A percentile compares a stretch with the other conserved stretches of the same genome.
phyloP scores from a whole-genome alignment of 2,797 vertebrate species.

The Thunnus albacares region DNA sequence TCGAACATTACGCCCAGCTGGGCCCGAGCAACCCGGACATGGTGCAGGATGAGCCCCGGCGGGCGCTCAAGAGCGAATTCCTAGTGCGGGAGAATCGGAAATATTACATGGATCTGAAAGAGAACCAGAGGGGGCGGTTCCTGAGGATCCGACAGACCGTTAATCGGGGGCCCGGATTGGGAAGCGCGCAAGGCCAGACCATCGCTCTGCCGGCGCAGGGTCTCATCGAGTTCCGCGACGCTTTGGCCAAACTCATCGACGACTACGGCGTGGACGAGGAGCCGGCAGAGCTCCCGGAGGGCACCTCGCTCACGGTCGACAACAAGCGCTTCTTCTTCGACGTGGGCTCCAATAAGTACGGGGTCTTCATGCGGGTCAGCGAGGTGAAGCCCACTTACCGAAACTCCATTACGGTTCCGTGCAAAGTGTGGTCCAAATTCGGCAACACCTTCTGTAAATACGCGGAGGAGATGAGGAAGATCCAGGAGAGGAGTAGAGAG shows the following conservation, averaged over 20 bases:
- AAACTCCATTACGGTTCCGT: constrained; percentile 98
- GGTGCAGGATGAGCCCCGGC: constrained; percentile 95
- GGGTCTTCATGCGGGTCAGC: constrained; percentile 98
- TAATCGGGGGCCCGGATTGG: constrained; percentile 96
- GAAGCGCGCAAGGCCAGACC: constrained; percentile 97
- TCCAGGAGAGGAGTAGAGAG: constrained; percentile 97
- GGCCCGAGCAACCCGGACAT: constrained; percentile 96
- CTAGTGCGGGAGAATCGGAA: constrained; percentile 98
- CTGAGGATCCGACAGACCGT: constrained; percentile 98
- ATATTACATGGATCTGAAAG: constrained; percentile 99
- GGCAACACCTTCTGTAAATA: constrained; percentile 98
- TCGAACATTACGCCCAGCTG: constrained; percentile 98
- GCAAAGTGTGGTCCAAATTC: constrained; percentile 99
- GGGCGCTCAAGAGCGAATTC: constrained; percentile 97
- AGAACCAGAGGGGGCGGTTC: constrained; percentile 99
- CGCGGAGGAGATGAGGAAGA: constrained; percentile 99
- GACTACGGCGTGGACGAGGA: constrained; percentile 98
- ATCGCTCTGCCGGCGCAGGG: constrained; percentile 98
- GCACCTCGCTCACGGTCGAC: constrained; percentile 98
- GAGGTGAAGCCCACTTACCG: constrained; percentile 99
- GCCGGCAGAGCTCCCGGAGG: constrained; percentile 97
- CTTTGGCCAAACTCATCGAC: constrained; percentile 98
- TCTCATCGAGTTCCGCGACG: constrained; percentile 98
- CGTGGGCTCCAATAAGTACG: constrained; percentile 98
- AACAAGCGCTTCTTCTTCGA: constrained; percentile 99